Evolutionary conservation across 2,888 invertebrate species (phyloP), one percentile per base, ranked within the genome.

Genomic region (Hirtodrosophila histrioides): DNA sequence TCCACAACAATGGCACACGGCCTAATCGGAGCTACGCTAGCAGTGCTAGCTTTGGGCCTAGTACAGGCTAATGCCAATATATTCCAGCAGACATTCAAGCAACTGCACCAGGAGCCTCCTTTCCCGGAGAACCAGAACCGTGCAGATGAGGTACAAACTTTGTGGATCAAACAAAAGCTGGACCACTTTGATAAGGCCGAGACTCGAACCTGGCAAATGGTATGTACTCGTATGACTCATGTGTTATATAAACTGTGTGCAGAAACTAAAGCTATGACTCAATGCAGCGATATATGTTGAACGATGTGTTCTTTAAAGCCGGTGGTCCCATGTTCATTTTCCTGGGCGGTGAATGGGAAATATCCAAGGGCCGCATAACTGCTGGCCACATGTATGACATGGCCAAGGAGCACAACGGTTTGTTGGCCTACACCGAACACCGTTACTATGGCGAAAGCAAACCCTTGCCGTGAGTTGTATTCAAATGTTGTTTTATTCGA

Each of bases 381-480:
- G 89, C 84, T 0, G 96, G 96, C 0, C 92, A 94, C 57, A 94
- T 95, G 74, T 92, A 93, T 61, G 93, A 94, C 45, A 91, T 95
- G 88, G 95, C 94, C 0, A 79, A 89, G 50, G 85, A 91, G 23
- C 92, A 94, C 69, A 91, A 92, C 1, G 96, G 95, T 0, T 93
- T 94, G 4, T 91, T 96, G 82, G 95, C 95, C 87, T 94, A 95
- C 75, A 94, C 96, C 0, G 97, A 97, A 88, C 97, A 97, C 90
- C 93, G 97, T 75, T 97, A 94, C 89, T 97, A 97, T 86, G 97
- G 97, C 0, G 84, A 93, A 55, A 96, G 95, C 70, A 93, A 93
- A 65, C 97, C 96, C 0, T 94, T 94, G 12, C 80, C 84, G 96
- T 96, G 90, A 92, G 93, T 63, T 7, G 0, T 9, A n/a, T 9